These are phyloP conservation scores for Drosophila atripex DNA, from an alignment of 2,888 invertebrate species.

Conservation along the genomic window DNA sequence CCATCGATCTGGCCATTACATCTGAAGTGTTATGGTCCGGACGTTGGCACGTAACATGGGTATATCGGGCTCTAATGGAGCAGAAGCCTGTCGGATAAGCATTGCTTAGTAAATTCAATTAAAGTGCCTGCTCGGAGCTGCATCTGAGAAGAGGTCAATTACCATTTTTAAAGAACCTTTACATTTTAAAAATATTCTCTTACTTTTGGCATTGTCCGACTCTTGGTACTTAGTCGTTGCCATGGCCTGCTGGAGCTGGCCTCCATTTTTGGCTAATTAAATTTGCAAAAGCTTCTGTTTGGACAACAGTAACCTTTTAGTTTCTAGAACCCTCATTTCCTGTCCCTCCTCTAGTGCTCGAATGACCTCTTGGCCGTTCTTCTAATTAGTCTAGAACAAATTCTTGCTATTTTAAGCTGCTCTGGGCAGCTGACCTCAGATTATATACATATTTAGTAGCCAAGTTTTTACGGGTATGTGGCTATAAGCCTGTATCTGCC, in stretches of 20 bases:
- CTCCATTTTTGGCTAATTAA: conserved; percentile 21
- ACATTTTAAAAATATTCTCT: background rate
- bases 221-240: background rate
- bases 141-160: conserved; percentile 15
- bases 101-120: conserved; percentile 34
- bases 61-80: conserved; percentile 25
- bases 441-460: conserved; percentile 8
- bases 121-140: conserved; percentile 1
- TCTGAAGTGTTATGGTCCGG: conserved; percentile 37
- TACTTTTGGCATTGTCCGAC: background rate
- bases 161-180: conserved; percentile 13
- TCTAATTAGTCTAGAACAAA: conserved; percentile 52
- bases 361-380: conserved; percentile 39
- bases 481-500: conserved; percentile 1
- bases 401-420: conserved; percentile 35
- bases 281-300: conserved; percentile 31
- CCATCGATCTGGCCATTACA: conserved; percentile 50
- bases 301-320: conserved; percentile 46
- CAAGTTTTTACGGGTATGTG: background rate
- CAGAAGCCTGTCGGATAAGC: conserved; percentile 15
- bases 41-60: conserved; percentile 26
- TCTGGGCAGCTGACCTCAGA: conserved; percentile 3
- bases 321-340: conserved; percentile 25
- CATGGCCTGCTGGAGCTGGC: background rate
- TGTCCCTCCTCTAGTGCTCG: conserved; percentile 10